These are phyloP conservation scores for Sitobion miscanthi DNA, from an alignment of 1,140 invertebrate species.

Conservation along the genomic window DNA sequence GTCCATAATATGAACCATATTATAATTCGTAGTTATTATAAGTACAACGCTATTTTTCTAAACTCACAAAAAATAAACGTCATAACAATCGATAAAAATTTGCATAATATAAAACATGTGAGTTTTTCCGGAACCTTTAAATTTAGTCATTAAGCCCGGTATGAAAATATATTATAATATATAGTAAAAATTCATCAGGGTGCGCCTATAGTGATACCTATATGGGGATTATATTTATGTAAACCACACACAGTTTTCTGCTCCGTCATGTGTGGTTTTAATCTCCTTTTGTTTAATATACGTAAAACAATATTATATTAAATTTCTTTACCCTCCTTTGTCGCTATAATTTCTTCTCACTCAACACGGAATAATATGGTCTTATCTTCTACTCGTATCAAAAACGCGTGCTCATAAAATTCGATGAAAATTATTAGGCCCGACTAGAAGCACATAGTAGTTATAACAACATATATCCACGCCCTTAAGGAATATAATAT, in stretches of 20 bases:
- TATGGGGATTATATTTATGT: not conserved
- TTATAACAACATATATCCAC: not conserved
- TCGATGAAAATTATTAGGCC: not conserved
- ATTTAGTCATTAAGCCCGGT: too few relatives aligned
- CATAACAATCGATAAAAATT: too few relatives aligned
- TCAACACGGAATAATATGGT: not conserved
- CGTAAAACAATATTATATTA: not conserved
- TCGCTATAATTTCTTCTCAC: not conserved
- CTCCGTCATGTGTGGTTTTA: not conserved
- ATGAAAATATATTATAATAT: too few relatives aligned
- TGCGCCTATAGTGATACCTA: not conserved
- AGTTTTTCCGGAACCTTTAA: too few relatives aligned
- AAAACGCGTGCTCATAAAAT: not conserved
- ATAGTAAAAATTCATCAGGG: not conserved
- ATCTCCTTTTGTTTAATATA: not conserved
- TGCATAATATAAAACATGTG: too few relatives aligned
- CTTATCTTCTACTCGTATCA: not conserved
- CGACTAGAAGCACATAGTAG: not conserved
- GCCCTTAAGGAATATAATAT: not conserved
- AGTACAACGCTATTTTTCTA: too few relatives aligned
- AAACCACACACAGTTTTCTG: not conserved
- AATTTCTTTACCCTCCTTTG: not conserved
- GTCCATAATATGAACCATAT: too few relatives aligned
- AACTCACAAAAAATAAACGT: too few relatives aligned
- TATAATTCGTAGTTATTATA: too few relatives aligned